These are phyloP conservation scores for Pristionchus mayeri DNA, from an alignment of 2,888 invertebrate genomes.

Conservation along the genomic window DNA sequence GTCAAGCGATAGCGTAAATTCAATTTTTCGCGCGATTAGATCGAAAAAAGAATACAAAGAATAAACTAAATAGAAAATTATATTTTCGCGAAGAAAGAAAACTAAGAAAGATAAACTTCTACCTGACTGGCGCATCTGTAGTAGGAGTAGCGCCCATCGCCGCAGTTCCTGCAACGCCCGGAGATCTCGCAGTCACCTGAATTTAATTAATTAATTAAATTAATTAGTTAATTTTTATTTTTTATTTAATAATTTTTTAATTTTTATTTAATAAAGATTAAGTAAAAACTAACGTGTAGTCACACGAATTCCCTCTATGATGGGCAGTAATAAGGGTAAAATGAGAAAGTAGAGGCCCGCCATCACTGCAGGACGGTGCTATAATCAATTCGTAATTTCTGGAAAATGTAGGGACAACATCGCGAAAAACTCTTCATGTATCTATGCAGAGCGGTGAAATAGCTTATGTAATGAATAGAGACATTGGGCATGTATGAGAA, in stretches of 20 bases:
- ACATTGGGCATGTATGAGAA: background rate
- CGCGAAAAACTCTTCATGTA: no score
- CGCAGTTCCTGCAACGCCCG: constrained; percentile 62
- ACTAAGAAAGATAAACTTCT: background rate
- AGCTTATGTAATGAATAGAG: background rate
- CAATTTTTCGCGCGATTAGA: no score
- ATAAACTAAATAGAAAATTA: no score
- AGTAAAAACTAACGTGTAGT: constrained; percentile 1
- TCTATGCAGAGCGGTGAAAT: no score
- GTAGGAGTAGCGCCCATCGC: constrained; percentile 63
- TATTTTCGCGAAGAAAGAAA: no score
- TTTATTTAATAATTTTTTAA: background rate
- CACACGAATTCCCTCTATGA: background rate
- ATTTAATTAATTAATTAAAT: background rate
- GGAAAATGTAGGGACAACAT: no score
- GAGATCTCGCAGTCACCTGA: constrained; percentile 64
- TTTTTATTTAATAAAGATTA: background rate
- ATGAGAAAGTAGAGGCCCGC: no score
- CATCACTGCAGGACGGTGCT: no score
- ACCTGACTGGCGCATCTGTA: constrained; percentile 62
- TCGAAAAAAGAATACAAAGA: no score
- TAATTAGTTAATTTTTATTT: background rate
- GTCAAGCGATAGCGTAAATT: no score
- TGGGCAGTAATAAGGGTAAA: no score
- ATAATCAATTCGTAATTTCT: no score